Percentiles rank a stretch among this genome's conserved stretches.
These are phyloP conservation scores for Carcinoscorpius rotundicauda DNA, from an alignment of 1,140 invertebrate species.

Conservation along the genomic window DNA sequence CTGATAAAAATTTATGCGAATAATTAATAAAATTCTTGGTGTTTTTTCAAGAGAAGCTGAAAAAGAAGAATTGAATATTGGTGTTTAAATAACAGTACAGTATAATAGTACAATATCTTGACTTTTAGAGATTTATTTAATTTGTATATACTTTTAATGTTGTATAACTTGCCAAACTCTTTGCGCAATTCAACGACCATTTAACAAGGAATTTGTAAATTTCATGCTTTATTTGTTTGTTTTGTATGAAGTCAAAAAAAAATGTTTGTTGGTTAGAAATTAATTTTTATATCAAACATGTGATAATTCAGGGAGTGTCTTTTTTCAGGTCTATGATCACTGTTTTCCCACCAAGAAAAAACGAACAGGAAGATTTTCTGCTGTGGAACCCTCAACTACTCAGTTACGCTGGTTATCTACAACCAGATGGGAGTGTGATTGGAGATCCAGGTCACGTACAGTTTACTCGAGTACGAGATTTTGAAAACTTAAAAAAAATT, in stretches of 20 bases:
- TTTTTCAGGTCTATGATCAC: conserved; percentile 37
- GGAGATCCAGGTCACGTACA: conserved; percentile 19
- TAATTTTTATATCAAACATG: not conserved
- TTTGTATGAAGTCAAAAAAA: not conserved
- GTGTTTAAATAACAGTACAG: not conserved
- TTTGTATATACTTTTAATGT: not conserved
- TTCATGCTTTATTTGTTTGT: not conserved
- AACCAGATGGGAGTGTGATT: conserved; percentile 18
- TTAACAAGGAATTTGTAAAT: not conserved
- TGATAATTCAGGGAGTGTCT: not conserved
- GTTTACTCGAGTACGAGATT: conserved; percentile 17
- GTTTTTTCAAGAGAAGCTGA: no score
- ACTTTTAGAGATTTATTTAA: not conserved
- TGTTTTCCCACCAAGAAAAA: conserved; percentile 35
- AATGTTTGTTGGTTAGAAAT: not conserved
- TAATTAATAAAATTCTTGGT: no score
- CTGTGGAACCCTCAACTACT: conserved; percentile 32
- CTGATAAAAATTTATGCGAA: not conserved
- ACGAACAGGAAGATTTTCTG: conserved; percentile 28
- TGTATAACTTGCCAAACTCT: not conserved
- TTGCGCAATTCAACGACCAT: not conserved
- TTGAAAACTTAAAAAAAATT: no score
- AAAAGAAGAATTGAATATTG: not conserved
- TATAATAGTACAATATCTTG: not conserved
- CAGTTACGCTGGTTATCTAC: conserved; percentile 30